A percentile compares a stretch with the other conserved stretches of the same genome.
Conservation (phyloP, 2,797 vertebrate genomes). For the Argya squamiceps region DNA sequence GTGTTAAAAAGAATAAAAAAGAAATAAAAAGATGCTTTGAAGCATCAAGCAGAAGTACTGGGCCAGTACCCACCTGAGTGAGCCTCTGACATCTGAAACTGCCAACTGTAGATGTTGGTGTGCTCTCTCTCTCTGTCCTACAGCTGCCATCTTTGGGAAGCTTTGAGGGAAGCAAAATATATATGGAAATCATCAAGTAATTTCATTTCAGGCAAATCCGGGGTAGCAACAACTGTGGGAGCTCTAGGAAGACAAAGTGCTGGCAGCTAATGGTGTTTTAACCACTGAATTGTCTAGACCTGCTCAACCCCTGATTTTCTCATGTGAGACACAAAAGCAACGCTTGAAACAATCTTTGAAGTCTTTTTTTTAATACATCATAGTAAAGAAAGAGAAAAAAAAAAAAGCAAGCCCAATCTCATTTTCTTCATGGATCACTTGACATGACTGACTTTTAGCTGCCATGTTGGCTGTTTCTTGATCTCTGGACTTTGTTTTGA, state of each 20-base stretch:
- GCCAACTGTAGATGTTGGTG: background rate
- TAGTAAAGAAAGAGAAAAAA: background rate
- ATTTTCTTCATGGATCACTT: conserved; percentile 28
- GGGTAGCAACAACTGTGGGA: conserved; percentile 26
- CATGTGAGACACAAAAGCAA: conserved; percentile 21
- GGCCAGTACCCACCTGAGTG: background rate
- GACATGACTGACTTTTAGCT: conserved; percentile 39
- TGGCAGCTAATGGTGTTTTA: conserved; percentile 47
- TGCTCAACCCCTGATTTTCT: conserved; percentile 44
- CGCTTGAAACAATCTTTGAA: conserved; percentile 27
- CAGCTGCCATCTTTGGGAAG: background rate
- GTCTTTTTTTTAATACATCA: conserved; percentile 22
- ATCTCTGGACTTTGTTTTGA: conserved; percentile 46
- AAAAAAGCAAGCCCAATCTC: background rate
- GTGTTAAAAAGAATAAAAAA: background rate
- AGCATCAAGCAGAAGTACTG: background rate
- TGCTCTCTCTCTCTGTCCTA: background rate
- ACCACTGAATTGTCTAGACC: conserved; percentile 56
- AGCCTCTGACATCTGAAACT: background rate
- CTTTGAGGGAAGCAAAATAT: background rate
- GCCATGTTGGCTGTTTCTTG: conserved; percentile 28
- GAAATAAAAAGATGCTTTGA: background rate
- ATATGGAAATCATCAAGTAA: conserved; percentile 29
- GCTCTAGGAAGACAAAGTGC: conserved; percentile 25
- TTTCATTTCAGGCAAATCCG: conserved; percentile 13